Percentiles rank a stretch among this genome's conserved stretches.
These are phyloP conservation scores for Sebastes hubbsi DNA, from an alignment of 2,797 vertebrate species.

Conservation along the genomic window DNA sequence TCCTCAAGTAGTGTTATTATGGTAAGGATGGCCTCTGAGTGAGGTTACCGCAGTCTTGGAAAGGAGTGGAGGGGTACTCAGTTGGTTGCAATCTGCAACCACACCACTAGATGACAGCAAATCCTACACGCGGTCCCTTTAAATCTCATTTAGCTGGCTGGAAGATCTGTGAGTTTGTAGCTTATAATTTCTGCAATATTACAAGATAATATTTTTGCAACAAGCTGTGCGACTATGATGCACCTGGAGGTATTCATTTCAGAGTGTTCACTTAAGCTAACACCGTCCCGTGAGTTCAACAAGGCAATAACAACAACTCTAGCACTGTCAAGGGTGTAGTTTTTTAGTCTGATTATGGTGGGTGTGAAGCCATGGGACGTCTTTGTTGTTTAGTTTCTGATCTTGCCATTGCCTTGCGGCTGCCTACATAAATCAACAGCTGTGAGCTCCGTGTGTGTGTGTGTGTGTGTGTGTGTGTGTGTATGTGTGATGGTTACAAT, in stretches of 20 bases:
- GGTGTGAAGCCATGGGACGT: conserved; percentile 21
- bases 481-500: conserved; percentile 6
- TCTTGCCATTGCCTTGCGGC: conserved; percentile 32
- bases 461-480: not conserved
- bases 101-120: not conserved
- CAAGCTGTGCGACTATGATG: not conserved
- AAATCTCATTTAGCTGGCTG: not conserved
- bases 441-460: conserved; percentile 6
- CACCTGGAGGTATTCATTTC: conserved; percentile 20
- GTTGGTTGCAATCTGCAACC: not conserved
- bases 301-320: conserved; percentile 25
- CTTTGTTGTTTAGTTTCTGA: conserved; percentile 49
- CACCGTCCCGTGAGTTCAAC: conserved; percentile 23
- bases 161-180: not conserved
- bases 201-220: not conserved
- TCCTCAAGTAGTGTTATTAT: not conserved
- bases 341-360: conserved; percentile 25
- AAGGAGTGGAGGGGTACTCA: not conserved
- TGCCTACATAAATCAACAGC: conserved; percentile 36
- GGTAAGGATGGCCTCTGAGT: not conserved
- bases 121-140: not conserved
- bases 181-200: not conserved
- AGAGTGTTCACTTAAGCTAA: conserved; percentile 21
- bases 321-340: conserved; percentile 7
- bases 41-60: not conserved